A percentile compares a stretch with the other conserved stretches of the same genome.
These are phyloP conservation scores for Ceratotherium simum DNA, from an alignment of 2,113 vertebrate genomes.

Conservation along the genomic window DNA sequence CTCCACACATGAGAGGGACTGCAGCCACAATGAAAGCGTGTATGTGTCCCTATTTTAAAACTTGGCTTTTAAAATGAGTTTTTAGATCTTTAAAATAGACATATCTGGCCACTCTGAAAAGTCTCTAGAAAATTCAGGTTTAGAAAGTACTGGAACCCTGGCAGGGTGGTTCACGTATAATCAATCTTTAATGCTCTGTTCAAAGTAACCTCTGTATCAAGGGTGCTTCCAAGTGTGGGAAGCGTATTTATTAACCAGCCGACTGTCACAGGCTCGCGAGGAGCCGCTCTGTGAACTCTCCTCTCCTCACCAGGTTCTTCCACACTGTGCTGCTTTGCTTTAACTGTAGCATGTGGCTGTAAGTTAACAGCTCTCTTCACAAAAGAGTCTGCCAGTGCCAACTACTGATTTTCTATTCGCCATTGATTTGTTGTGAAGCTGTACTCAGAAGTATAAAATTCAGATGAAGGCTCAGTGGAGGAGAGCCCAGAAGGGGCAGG, in stretches of 20 bases:
- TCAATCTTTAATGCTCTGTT: not conserved
- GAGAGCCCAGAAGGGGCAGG: not conserved
- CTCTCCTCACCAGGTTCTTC: not conserved
- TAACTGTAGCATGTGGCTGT: not conserved
- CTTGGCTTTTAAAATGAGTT: not conserved
- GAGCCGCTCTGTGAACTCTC: not conserved
- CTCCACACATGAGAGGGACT: not conserved
- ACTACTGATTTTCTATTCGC: not conserved
- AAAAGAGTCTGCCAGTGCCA: not conserved
- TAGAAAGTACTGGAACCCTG: not conserved
- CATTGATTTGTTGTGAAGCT: not conserved
- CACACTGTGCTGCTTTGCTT: not conserved
- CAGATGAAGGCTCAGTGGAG: not conserved
- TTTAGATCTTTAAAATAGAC: constrained; percentile 20
- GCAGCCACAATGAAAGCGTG: not conserved
- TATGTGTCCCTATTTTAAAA: not conserved
- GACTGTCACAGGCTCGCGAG: not conserved
- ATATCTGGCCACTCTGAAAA: not conserved
- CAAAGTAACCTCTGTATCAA: not conserved
- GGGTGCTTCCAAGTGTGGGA: not conserved
- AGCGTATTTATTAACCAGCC: not conserved
- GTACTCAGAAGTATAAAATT: rapidly evolving
- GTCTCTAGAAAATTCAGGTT: not conserved
- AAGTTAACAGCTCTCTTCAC: not conserved
- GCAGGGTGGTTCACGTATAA: not conserved